These are phyloP conservation scores for Drosophila maculinotata DNA, from an alignment of 2,888 invertebrate species.

Conservation along the genomic window DNA sequence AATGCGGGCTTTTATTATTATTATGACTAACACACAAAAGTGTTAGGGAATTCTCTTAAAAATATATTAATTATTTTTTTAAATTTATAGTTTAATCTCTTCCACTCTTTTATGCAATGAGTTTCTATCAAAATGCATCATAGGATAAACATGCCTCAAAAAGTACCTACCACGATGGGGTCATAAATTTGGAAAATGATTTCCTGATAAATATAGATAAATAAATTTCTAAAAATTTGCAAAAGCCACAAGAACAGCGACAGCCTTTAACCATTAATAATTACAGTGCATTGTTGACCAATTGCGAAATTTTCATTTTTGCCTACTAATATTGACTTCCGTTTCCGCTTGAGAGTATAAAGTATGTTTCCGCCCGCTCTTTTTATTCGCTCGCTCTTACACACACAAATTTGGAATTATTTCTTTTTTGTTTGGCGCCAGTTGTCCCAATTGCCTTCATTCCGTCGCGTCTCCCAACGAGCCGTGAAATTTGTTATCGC, in stretches of 20 bases:
- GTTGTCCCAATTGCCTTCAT: conserved; percentile 9
- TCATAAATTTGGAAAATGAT: conserved; percentile 66
- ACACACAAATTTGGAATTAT: conserved; percentile 3
- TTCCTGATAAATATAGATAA: conserved; percentile 62
- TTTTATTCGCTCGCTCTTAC: conserved; percentile 12
- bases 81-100: no score
- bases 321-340: conserved; percentile 79
- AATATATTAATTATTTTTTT: no score
- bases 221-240: conserved; percentile 43
- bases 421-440: conserved; percentile 52
- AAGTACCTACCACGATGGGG: conserved; percentile 6
- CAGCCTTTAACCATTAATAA: conserved; percentile 71
- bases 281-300: conserved; percentile 43
- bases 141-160: background rate
- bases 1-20: no score
- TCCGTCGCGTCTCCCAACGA: conserved; percentile 21
- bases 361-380: conserved; percentile 62
- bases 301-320: conserved; percentile 60
- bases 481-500: conserved; percentile 69
- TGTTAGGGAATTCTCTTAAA: no score
- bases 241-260: conserved; percentile 29
- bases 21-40: no score
- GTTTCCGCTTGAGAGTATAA: conserved; percentile 70
- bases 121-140: background rate
- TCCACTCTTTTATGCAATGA: no score